Percentiles rank a stretch among this genome's conserved stretches.
Conservation (phyloP, 2,797 vertebrate species). For the Epinephelus coioides region DNA sequence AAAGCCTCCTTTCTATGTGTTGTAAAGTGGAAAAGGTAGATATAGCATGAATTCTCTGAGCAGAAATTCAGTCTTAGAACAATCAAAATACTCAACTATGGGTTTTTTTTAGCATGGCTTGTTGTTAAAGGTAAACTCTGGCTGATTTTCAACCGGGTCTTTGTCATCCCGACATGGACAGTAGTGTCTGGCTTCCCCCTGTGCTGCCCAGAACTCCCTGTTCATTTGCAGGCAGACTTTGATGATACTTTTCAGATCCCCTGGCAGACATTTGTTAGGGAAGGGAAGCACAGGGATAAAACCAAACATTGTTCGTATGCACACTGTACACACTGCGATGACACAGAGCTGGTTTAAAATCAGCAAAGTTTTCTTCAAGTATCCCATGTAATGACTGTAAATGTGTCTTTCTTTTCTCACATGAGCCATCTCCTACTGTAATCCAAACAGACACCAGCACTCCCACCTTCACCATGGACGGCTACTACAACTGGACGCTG, state of each 20-base stretch:
- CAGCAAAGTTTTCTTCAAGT: not conserved
- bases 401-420: slow-evolving; percentile 42
- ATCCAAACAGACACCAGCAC: slow-evolving; percentile 20
- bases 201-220: no score
- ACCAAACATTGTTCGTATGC: no score
- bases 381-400: not conserved
- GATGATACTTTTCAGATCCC: no score
- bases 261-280: no score
- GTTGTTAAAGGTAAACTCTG: not conserved
- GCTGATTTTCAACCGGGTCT: no score
- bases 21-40: slow-evolving; percentile 11
- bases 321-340: no score
- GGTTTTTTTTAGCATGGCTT: not conserved
- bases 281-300: no score
- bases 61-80: slow-evolving; percentile 6
- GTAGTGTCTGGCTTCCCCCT: no score
- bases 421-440: not conserved
- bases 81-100: not conserved
- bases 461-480: slow-evolving; percentile 66
- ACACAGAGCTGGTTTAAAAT: no score
- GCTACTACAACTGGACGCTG: slow-evolving; percentile 34
- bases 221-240: no score
- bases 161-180: no score
- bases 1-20: not conserved
- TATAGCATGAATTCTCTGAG: not conserved